These are phyloP conservation scores for Coracias cyanogaster DNA, from an alignment of 2,797 vertebrate genomes.

Conservation along the genomic window DNA sequence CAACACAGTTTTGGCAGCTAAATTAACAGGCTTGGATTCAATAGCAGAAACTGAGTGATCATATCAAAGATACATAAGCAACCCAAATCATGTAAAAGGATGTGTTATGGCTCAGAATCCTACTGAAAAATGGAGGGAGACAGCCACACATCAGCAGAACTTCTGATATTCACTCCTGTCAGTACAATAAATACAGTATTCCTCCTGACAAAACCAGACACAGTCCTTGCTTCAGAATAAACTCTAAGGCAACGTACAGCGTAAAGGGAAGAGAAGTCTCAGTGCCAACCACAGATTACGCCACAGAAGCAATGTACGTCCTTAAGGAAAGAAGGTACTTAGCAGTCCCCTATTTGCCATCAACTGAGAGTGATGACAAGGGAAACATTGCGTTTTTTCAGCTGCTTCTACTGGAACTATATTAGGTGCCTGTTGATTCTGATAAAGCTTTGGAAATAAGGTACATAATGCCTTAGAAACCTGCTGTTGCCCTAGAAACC, in stretches of 20 bases:
- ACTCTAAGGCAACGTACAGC: background rate
- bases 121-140: background rate
- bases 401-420: background rate
- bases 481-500: background rate
- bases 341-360: background rate
- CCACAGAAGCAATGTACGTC: background rate
- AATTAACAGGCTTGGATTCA: background rate
- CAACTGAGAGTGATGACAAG: background rate
- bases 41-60: background rate
- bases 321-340: background rate
- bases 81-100: background rate
- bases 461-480: background rate
- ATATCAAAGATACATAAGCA: background rate
- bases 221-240: background rate
- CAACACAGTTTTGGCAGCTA: background rate
- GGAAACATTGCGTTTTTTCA: background rate
- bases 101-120: background rate
- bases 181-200: background rate
- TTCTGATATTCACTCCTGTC: background rate
- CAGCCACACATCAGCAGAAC: background rate
- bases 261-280: background rate
- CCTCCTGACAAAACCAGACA: background rate
- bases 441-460: background rate
- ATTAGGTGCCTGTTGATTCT: background rate
- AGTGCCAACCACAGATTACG: background rate